These are phyloP conservation scores for Hirudinaria manillensis DNA, from an alignment of 2,888 invertebrate genomes.

Conservation along the genomic window DNA sequence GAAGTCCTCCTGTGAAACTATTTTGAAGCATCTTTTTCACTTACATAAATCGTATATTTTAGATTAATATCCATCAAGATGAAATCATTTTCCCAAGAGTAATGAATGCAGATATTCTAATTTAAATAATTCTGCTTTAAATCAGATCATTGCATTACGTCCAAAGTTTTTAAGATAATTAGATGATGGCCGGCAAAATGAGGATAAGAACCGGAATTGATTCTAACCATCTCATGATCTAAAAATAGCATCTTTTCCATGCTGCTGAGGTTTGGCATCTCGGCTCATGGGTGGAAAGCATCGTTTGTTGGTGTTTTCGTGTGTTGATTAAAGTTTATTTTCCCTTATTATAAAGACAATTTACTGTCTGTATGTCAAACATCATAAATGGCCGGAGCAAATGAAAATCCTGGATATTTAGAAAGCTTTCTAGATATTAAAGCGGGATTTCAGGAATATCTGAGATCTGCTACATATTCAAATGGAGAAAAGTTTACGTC, in stretches of 20 bases:
- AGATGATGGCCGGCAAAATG: no score
- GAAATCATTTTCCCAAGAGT: no score
- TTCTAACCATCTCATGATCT: not conserved
- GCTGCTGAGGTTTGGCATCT: conserved; percentile 13
- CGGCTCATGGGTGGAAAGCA: not conserved
- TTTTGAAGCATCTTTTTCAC: no score
- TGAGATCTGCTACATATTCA: conserved; percentile 22
- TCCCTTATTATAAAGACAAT: not conserved
- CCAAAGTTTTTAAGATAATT: no score
- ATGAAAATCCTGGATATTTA: conserved; percentile 15
- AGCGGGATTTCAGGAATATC: conserved; percentile 10
- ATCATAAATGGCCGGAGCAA: conserved; percentile 1
- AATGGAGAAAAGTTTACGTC: conserved; percentile 20
- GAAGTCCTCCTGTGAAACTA: no score
- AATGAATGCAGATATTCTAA: no score
- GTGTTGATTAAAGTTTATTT: not conserved
- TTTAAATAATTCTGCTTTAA: no score
- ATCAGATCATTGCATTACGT: no score
- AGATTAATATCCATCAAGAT: no score
- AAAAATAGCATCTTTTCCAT: conserved; percentile 11
- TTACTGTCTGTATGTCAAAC: no score
- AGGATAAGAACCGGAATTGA: no score
- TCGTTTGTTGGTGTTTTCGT: not conserved
- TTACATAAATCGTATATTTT: no score
- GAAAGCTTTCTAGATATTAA: conserved; percentile 27